Evolutionary conservation across 2,113 vertebrate species (phyloP), one percentile per base, ranked within the genome.

Genomic region (Prolemur simus): DNA sequence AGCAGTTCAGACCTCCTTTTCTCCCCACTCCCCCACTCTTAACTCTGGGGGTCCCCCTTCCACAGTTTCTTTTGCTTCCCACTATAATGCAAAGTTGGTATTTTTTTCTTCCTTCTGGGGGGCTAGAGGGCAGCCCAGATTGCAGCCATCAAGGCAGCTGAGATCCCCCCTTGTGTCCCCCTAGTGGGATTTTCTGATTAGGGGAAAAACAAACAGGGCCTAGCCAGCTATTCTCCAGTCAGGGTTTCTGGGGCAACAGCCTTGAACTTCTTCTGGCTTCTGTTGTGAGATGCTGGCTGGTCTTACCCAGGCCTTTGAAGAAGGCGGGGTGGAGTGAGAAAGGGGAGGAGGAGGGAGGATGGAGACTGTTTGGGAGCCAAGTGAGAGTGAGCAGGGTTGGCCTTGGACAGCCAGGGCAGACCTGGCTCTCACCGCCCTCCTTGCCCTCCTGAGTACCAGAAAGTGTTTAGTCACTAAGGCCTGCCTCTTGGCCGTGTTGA

Each of bases 241-340:
- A 71, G 83, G 94, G 97, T 97, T 98, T 98, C 97, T 98, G 96
- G 93, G 97, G 94, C 98, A 98, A 97, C 97, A 94, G 89, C 93
- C 89, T 94, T 89, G 96, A 97, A 95, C 94, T 96, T 81, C 96
- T 96, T 92, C 92, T 93, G 97, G 87, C 89, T 96, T 95, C 94
- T 52, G 71, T 89, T 93, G 76, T 97, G 96, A 96, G 96, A 87
- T 91, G 95, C 95, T 96, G 91, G 93, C 91, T 45, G n/a, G 60
- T 87, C 76, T 98, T 54, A 52, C 56, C 52, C 87, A 80, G 92
- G 95, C 80, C 92, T 96, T 73, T 81, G 66, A 95, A 78, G 52
- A 87, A 68, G 64, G 37, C 68, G 78, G 80, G 94, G 80, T 87
- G 39, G 86, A 68, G 64, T 49, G 4, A 78, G 63, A 68, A 86